phyloP scores from a whole-genome alignment of 2,888 invertebrate genomes.

The Euplagia quadripunctaria region DNA sequence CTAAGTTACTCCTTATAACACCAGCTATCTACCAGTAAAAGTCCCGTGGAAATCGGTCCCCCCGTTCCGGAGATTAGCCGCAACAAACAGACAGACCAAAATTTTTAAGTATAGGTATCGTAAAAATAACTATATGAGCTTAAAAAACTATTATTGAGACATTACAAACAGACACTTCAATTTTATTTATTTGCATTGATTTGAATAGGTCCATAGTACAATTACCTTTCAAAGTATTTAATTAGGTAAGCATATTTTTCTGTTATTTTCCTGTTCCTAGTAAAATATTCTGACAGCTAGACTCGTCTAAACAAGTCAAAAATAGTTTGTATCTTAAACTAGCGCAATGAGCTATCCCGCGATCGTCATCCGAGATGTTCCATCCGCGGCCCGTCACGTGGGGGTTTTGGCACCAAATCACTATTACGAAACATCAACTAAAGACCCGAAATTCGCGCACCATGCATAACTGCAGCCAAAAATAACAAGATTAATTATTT shows the following conservation, averaged over 20 bases:
- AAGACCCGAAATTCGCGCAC: slow-evolving; percentile 35
- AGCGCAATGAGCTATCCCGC: slow-evolving; percentile 41
- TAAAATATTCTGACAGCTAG: slow-evolving; percentile 15
- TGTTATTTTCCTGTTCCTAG: background rate
- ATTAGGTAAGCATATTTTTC: background rate
- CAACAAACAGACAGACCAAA: no score
- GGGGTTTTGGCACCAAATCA: slow-evolving; percentile 66
- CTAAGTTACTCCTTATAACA: no score
- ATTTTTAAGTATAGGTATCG: no score
- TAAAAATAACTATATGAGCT: no score
- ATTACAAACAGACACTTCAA: no score
- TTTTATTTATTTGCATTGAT: no score
- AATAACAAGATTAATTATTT: slow-evolving; percentile 25
- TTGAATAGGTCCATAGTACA: no score
- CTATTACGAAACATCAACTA: slow-evolving; percentile 62
- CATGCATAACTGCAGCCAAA: slow-evolving; percentile 16
- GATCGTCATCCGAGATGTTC: slow-evolving; percentile 29
- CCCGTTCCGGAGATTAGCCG: no score
- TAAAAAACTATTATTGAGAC: no score
- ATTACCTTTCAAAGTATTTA: no score
- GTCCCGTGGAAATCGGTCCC: no score
- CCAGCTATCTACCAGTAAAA: no score
- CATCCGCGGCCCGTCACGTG: slow-evolving; percentile 62
- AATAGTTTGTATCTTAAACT: slow-evolving; percentile 26
- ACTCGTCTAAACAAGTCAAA: slow-evolving; percentile 42